Base-by-base conservation (phyloP, 2,888 invertebrate species). In the Maniola hyperantus region DNA sequence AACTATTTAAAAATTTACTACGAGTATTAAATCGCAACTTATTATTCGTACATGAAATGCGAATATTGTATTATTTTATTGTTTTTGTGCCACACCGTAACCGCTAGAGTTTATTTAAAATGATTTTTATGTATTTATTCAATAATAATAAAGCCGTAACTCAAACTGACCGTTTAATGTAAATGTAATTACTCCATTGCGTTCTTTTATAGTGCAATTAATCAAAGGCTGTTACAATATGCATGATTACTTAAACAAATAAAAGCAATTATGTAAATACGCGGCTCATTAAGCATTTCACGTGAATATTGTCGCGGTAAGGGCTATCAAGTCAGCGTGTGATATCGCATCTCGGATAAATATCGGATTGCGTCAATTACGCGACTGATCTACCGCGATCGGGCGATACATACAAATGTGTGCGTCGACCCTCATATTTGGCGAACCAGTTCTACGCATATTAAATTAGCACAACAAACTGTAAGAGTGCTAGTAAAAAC, bases 281-380 rank as follows among this genome's bases (percentile, higher is more conserved):
- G 73, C 76, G 79, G 80, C 80, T 84, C 84, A 88, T 89, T 88
- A 87, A 81, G 82, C 83, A 84, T 84, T 81, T 84, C 81, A 83
- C 79, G 79, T 81, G 83, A 85, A 82, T 83, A 84, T 84, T 87
- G 88, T 88, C 84, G 79, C 80, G 76, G 79, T 80, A 76, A 88
- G 83, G 89, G 88, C 89, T 90, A 90, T 90, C 91, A 82, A 75
- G 75, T 77, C 76, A 77, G 82, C 82, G 85, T 81, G 84, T 83
- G 87, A 91, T 91, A 88, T 85, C 84, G 85, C 85, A 83, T 80
- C 83, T 84, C 80, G 88, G 87, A 90, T 90, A 84, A 53, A 84
- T 88, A 89, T 89, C 90, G 84, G 79, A 83, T 83, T 82, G 89
- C 88, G 91, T 92, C 91, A 92, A 92, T 92, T 92, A 92, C 87